A percentile compares a stretch with the other conserved stretches of the same genome.
Evolutionary conservation across 2,888 invertebrate genomes (phyloP).

Genomic region (Ypsolopha scabrella): DNA sequence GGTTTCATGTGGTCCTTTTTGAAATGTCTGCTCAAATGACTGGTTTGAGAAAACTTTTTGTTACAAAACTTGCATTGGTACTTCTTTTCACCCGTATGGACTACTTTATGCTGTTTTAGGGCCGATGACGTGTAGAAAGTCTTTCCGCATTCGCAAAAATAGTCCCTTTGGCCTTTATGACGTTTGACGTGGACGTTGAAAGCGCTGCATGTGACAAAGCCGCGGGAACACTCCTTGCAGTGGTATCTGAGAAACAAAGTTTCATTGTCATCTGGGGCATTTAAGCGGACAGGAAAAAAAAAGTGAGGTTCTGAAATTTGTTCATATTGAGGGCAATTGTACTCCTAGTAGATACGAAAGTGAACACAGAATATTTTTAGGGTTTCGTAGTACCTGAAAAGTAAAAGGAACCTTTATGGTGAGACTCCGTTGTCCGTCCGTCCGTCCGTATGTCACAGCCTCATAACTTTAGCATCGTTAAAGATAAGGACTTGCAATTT

Average conservation of each 20-base stretch:
- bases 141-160: slow-evolving; percentile 58
- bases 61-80: slow-evolving; percentile 59
- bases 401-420: too few species aligned
- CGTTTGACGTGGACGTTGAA: slow-evolving; percentile 54
- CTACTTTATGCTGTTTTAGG: slow-evolving; percentile 52
- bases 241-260: slow-evolving; percentile 32
- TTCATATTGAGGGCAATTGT: too few species aligned
- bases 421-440: too few species aligned
- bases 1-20: slow-evolving; percentile 52
- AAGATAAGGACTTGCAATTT: too few species aligned
- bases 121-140: slow-evolving; percentile 59
- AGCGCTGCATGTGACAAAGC: slow-evolving; percentile 54
- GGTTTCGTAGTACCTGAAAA: too few species aligned
- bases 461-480: too few species aligned
- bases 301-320: too few species aligned
- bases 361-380: too few species aligned
- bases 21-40: slow-evolving; percentile 53
- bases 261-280: background rate
- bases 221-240: slow-evolving; percentile 50
- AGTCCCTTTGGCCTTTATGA: slow-evolving; percentile 56
- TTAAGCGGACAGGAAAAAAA: background rate
- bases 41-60: slow-evolving; percentile 53
- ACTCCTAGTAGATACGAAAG: too few species aligned
- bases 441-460: too few species aligned
- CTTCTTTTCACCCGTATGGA: slow-evolving; percentile 57